phyloP scores from a whole-genome alignment of 2,113 vertebrate genomes.

The Saccopteryx leptura region DNA sequence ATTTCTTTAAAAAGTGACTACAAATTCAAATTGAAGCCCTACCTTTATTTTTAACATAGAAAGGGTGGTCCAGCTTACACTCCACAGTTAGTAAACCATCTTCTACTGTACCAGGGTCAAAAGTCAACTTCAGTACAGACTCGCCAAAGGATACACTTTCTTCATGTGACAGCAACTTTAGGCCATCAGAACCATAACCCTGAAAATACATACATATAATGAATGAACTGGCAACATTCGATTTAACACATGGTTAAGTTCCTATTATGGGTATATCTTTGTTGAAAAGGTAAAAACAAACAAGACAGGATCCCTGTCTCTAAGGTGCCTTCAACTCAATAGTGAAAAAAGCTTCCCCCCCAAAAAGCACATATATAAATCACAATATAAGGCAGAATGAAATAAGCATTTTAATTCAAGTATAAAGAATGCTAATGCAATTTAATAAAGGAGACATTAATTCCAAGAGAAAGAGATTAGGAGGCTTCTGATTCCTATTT shows the following conservation, averaged over 20 bases:
- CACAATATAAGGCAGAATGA: neutral
- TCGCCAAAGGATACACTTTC: slow-evolving; percentile 96
- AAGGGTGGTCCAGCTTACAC: slow-evolving; percentile 98
- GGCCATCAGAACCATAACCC: slow-evolving; percentile 95
- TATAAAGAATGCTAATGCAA: neutral
- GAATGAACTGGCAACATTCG: slow-evolving; percentile 60
- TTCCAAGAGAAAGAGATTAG: neutral
- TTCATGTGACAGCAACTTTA: slow-evolving; percentile 96
- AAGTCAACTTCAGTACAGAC: slow-evolving; percentile 97
- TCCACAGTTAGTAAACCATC: slow-evolving; percentile 95
- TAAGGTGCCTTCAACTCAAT: neutral
- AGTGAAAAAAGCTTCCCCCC: neutral
- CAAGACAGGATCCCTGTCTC: slow-evolving; percentile 13
- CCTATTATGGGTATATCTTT: neutral
- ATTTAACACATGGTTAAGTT: slow-evolving; percentile 47
- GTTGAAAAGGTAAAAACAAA: slow-evolving; percentile 60
- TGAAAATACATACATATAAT: slow-evolving; percentile 82
- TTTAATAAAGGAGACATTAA: slow-evolving; percentile 35
- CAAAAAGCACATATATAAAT: neutral
- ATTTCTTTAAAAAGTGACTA: slow-evolving; percentile 70
- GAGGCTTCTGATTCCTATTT: slow-evolving; percentile 18
- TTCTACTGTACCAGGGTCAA: slow-evolving; percentile 96
- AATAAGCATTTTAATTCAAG: slow-evolving; percentile 32
- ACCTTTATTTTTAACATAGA: slow-evolving; percentile 99
- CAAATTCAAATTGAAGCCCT: slow-evolving; percentile 76